These are phyloP conservation scores for Orycteropus afer DNA, from an alignment of 2,113 vertebrate species.

Conservation along the genomic window DNA sequence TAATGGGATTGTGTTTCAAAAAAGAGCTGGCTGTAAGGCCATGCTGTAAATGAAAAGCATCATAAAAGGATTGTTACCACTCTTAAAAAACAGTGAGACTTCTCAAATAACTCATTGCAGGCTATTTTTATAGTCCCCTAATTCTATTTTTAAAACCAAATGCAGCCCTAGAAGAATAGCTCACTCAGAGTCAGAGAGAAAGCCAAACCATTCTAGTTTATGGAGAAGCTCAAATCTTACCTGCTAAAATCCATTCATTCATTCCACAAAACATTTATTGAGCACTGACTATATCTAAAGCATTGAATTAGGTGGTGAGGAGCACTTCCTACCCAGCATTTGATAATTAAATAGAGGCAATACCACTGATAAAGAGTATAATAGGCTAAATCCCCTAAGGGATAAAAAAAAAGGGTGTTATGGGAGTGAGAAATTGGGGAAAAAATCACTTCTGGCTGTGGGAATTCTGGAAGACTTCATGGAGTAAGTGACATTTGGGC, in stretches of 20 bases:
- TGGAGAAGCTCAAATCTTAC: slow-evolving; percentile 44
- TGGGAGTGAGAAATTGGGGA: neutral
- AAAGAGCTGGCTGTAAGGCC: slow-evolving; percentile 76
- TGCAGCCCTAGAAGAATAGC: slow-evolving; percentile 64
- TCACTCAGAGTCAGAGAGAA: slow-evolving; percentile 62
- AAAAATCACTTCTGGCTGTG: neutral
- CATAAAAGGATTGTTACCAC: slow-evolving; percentile 81
- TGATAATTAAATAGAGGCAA: neutral
- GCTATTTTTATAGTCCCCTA: slow-evolving; percentile 76
- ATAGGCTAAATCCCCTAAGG: neutral
- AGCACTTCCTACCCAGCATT: neutral
- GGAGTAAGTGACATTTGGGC: neutral
- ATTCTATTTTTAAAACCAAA: slow-evolving; percentile 81
- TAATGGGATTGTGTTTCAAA: slow-evolving; percentile 77
- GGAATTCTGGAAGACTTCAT: neutral
- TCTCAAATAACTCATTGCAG: slow-evolving; percentile 76
- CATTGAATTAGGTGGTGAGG: neutral
- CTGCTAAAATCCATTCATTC: slow-evolving; percentile 20
- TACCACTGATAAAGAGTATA: neutral
- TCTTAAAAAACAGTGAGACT: slow-evolving; percentile 76
- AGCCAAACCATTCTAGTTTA: slow-evolving; percentile 64
- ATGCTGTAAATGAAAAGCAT: slow-evolving; percentile 83
- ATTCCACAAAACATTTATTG: neutral
- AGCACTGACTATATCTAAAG: neutral
- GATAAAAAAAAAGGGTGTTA: neutral